Evolutionary conservation across 2,113 vertebrate genomes (phyloP).

Genomic region (Bos indicus): DNA sequence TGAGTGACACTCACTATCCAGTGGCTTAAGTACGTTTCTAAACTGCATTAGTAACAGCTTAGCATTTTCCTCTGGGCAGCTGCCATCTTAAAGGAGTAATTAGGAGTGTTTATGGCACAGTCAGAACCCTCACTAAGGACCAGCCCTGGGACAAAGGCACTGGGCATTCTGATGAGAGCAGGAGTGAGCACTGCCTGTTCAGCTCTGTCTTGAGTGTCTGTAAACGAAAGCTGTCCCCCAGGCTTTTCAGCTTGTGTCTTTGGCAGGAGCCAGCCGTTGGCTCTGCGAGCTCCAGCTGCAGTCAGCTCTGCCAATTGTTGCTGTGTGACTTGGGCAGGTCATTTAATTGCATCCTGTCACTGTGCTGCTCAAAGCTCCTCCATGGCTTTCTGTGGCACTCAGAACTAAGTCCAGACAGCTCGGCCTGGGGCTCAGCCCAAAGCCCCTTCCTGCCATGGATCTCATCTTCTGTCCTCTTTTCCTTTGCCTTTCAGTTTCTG

Average conservation of each 20-base stretch:
- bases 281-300: neutral
- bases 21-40: neutral
- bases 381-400: neutral
- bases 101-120: neutral
- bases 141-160: neutral
- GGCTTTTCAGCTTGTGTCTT: neutral
- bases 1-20: neutral
- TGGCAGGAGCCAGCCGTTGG: neutral
- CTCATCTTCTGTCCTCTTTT: neutral
- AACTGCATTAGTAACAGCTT: neutral
- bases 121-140: neutral
- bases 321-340: neutral
- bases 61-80: neutral
- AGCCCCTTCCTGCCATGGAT: neutral
- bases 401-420: neutral
- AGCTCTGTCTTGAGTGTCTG: neutral
- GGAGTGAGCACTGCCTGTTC: neutral
- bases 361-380: neutral
- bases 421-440: too few relatives aligned
- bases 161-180: neutral
- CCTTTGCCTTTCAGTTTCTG: neutral
- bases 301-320: neutral
- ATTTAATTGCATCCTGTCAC: neutral
- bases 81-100: neutral
- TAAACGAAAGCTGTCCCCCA: neutral